These are phyloP conservation scores for fruit fly (Drosophila melanogaster) DNA, from an alignment of 1,140 invertebrate genomes.

Conservation along the genomic window Release_6_plus_ISO1_MT NC_004354.4:12014001-12014500, in stretches of 20 bases:
- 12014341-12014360: constrained; percentile 9
- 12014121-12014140: too few relatives aligned
- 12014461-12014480: constrained; percentile 25
- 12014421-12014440: constrained; percentile 59
- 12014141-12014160: not conserved
- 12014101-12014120: too few relatives aligned
- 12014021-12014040: too few relatives aligned
- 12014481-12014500: constrained; percentile 1
- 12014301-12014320: not conserved
- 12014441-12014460: constrained; percentile 43
- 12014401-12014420: constrained; percentile 28
- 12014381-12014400: constrained; percentile 64
- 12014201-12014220: constrained; percentile 24
- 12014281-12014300: constrained; percentile 27
- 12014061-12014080: not conserved
- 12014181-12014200: too few relatives aligned
- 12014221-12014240: constrained; percentile 18
- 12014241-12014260: constrained; percentile 23
- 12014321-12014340: not conserved
- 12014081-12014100: too few relatives aligned
- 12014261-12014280: constrained; percentile 23
- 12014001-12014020: too few relatives aligned
- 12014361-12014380: constrained; percentile 38
- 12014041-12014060: too few relatives aligned
- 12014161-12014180: not conserved